Conservation (phyloP, 2,797 vertebrate species). For the Anguilla marmorata region DNA sequence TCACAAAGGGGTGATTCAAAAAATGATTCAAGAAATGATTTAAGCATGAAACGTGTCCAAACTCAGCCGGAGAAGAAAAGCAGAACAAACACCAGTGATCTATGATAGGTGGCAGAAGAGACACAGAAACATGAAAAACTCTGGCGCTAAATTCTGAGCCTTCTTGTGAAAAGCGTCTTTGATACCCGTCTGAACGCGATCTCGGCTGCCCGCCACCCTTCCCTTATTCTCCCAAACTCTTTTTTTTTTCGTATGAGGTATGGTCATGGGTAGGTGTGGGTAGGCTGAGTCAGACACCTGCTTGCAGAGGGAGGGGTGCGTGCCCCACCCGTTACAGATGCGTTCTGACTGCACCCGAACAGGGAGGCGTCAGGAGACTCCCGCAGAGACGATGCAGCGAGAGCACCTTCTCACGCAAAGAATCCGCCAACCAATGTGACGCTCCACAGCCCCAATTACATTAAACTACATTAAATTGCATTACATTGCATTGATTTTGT, state of each 20-base stretch:
- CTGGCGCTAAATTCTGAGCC: slow-evolving; percentile 2
- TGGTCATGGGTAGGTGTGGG: background rate
- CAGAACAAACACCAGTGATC: background rate
- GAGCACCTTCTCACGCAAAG: background rate
- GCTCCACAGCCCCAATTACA: background rate
- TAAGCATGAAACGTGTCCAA: background rate
- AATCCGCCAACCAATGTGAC: background rate
- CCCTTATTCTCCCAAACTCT: background rate
- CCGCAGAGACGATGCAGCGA: background rate
- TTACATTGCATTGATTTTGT: background rate
- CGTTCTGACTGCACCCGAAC: background rate
- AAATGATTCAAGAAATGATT: background rate
- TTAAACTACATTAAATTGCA: background rate
- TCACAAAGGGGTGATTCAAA: too few species aligned
- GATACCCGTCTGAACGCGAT: background rate
- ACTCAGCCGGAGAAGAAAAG: background rate
- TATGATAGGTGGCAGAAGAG: background rate
- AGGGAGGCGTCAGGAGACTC: background rate
- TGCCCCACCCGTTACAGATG: background rate
- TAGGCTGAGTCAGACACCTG: background rate
- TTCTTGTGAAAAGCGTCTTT: background rate
- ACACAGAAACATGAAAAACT: background rate
- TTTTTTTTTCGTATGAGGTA: background rate
- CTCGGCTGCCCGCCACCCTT: background rate
- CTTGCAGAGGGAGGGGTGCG: background rate